These are phyloP conservation scores for Elysia crispata DNA, from an alignment of 2,888 invertebrate species.

Conservation along the genomic window DNA sequence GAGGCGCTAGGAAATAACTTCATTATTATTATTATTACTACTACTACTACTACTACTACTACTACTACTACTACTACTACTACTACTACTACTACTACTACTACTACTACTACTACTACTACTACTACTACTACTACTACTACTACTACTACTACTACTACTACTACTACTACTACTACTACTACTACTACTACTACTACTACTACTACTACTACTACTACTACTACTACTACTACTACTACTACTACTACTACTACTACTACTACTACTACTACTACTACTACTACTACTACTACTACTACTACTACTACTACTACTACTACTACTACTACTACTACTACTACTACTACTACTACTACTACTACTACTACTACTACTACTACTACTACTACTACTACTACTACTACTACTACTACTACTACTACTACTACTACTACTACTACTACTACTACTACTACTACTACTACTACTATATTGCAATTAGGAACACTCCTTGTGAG, in stretches of 20 bases:
- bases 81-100: background rate
- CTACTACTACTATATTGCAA: too few relatives aligned
- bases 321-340: background rate
- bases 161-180: background rate
- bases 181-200: background rate
- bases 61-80: too few relatives aligned
- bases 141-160: background rate
- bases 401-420: too few relatives aligned
- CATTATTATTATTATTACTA: too few relatives aligned
- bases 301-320: background rate
- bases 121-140: background rate
- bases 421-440: too few relatives aligned
- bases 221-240: background rate
- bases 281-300: background rate
- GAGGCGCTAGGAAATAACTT: too few relatives aligned
- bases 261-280: background rate
- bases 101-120: background rate
- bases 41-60: too few relatives aligned
- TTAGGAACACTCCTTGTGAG: too few relatives aligned
- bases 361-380: too few relatives aligned
- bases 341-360: background rate
- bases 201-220: background rate
- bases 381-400: too few relatives aligned
- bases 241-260: background rate
- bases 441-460: too few relatives aligned